Percentiles rank a stretch among this genome's conserved stretches.
phyloP scores from a whole-genome alignment of 2,113 vertebrate genomes.

The Calidris pugnax region DNA sequence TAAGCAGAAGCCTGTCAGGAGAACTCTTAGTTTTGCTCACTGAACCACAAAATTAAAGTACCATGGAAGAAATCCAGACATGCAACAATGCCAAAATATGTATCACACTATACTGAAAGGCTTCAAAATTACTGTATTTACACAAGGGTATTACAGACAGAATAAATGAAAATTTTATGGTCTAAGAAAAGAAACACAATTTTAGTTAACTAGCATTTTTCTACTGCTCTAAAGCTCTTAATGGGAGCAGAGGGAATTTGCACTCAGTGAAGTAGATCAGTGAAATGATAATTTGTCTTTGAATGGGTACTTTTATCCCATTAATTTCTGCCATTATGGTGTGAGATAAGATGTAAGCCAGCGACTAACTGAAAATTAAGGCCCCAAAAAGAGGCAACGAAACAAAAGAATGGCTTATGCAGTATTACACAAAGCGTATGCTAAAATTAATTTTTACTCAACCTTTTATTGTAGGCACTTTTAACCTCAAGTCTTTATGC shows the following conservation, averaged over 20 bases:
- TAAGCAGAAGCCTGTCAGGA: slow-evolving; percentile 69
- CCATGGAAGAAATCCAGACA: slow-evolving; percentile 73
- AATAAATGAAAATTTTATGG: slow-evolving; percentile 78
- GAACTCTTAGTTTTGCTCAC: slow-evolving; percentile 74
- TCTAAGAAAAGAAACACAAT: slow-evolving; percentile 77
- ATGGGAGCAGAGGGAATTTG: slow-evolving; percentile 73
- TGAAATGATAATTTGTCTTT: slow-evolving; percentile 81
- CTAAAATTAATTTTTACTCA: slow-evolving; percentile 67
- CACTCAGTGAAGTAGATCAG: slow-evolving; percentile 75
- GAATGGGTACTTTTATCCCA: slow-evolving; percentile 78
- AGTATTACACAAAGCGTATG: slow-evolving; percentile 29
- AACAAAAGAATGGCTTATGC: slow-evolving; percentile 69
- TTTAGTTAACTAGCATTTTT: slow-evolving; percentile 78
- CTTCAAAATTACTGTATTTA: slow-evolving; percentile 77
- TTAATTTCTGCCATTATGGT: slow-evolving; percentile 77
- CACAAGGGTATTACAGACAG: slow-evolving; percentile 69
- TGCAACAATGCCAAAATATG: slow-evolving; percentile 72
- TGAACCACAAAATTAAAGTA: slow-evolving; percentile 82
- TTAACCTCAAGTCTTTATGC: slow-evolving; percentile 40
- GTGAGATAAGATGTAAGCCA: slow-evolving; percentile 73
- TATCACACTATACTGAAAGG: slow-evolving; percentile 58
- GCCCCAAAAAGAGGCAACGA: slow-evolving; percentile 23
- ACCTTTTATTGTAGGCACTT: slow-evolving; percentile 41
- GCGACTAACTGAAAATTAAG: slow-evolving; percentile 73
- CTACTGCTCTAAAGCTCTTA: slow-evolving; percentile 73